Conservation (phyloP, 2,797 vertebrate genomes). For the Lateolabrax maculatus region DNA sequence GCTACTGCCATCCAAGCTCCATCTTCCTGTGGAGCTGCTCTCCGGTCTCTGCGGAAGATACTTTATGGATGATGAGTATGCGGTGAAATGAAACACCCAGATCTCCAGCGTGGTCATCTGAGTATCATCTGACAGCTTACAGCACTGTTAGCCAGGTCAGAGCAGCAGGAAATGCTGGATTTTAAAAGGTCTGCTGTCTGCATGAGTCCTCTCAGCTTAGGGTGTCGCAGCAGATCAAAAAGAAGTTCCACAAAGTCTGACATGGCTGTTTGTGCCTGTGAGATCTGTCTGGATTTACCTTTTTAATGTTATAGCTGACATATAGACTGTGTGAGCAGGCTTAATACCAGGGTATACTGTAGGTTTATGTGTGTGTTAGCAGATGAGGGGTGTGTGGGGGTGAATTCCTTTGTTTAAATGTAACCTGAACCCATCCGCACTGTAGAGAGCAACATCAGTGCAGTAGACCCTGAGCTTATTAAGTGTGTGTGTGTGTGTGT, state of each 20-base stretch:
- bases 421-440: slow-evolving; percentile 77
- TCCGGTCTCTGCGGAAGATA: slow-evolving; percentile 68
- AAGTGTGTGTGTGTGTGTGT: slow-evolving; percentile 55
- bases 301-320: slow-evolving; percentile 28
- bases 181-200: slow-evolving; percentile 25
- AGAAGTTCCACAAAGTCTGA: slow-evolving; percentile 17
- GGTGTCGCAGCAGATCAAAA: slow-evolving; percentile 37
- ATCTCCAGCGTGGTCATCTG: slow-evolving; percentile 61
- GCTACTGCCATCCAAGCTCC: slow-evolving; percentile 73
- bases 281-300: slow-evolving; percentile 13
- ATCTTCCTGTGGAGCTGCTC: slow-evolving; percentile 73
- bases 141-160: slow-evolving; percentile 39
- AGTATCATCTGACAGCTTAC: slow-evolving; percentile 63
- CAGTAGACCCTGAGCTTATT: slow-evolving; percentile 65
- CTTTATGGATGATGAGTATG: slow-evolving; percentile 72
- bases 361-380: slow-evolving; percentile 48
- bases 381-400: slow-evolving; percentile 57
- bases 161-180: slow-evolving; percentile 45
- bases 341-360: slow-evolving; percentile 45
- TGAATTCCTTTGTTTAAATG: slow-evolving; percentile 80
- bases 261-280: slow-evolving; percentile 3
- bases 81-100: slow-evolving; percentile 64
- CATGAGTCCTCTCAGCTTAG: slow-evolving; percentile 31
- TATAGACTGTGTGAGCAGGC: slow-evolving; percentile 22
- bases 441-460: slow-evolving; percentile 73